Evolutionary conservation across 1,140 invertebrate genomes (phyloP).

Genomic region (Zaprionus camerounensis): DNA sequence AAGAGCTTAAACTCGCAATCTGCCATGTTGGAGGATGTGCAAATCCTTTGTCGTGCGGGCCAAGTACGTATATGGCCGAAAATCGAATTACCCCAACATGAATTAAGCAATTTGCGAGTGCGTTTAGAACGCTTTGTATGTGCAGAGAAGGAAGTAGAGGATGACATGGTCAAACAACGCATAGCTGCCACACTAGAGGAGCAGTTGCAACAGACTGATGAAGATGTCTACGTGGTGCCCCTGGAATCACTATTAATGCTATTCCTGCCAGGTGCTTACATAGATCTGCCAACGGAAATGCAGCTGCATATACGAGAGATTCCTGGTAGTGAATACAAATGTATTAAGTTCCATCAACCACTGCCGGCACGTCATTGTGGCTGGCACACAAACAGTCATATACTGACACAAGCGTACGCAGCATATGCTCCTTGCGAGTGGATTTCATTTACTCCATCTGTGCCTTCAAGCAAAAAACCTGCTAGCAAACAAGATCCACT

Average conservation of each 20-base stretch:
- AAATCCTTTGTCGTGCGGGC: slow-evolving; percentile 38
- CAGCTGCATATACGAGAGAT: slow-evolving; percentile 41
- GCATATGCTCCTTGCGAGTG: slow-evolving; percentile 46
- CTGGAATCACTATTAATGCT: slow-evolving; percentile 70
- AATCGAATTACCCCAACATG: background rate
- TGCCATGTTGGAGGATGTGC: slow-evolving; percentile 45
- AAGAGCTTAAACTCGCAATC: slow-evolving; percentile 41
- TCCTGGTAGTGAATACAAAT: slow-evolving; percentile 27
- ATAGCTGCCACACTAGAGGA: slow-evolving; percentile 17
- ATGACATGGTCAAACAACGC: background rate
- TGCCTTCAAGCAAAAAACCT: background rate
- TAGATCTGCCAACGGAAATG: slow-evolving; percentile 68
- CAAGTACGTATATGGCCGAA: slow-evolving; percentile 45
- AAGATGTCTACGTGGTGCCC: slow-evolving; percentile 54
- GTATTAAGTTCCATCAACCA: slow-evolving; percentile 60
- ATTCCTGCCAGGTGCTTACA: slow-evolving; percentile 49
- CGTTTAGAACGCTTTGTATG: slow-evolving; percentile 49
- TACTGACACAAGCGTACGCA: slow-evolving; percentile 46
- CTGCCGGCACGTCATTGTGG: slow-evolving; percentile 61
- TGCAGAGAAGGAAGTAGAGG: background rate
- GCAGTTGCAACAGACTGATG: background rate
- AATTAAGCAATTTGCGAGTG: slow-evolving; percentile 42
- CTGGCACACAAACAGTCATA: slow-evolving; percentile 64
- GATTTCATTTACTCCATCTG: slow-evolving; percentile 31
- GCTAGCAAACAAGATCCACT: background rate